Evolutionary conservation across 1,140 invertebrate species (phyloP), one percentile per base, ranked within the genome.

Genomic region (Scaptodrosophila lebanonensis): DNA sequence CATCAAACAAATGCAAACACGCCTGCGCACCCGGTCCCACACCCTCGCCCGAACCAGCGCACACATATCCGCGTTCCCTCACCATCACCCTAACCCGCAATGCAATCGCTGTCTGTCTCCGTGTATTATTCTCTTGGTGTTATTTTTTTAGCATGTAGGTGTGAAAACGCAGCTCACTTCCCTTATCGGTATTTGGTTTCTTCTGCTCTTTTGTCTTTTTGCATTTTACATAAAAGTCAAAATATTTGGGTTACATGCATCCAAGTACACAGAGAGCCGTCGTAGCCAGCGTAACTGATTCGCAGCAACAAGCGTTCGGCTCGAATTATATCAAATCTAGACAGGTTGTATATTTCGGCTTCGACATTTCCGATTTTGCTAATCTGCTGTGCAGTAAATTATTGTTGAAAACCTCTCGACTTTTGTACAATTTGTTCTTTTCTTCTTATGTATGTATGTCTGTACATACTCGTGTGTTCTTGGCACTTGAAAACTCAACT

Each of bases 111-210:
- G 5, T 35, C 18, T 15, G 17, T 22, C 35, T 49, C 17, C 44
- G 49, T 15, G 17, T 59, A 44, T 49, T 40, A 49, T 53, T 52
- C 12, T 12, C 20, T 36, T 29, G 44, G 43, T 59, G 16, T 8
- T 39, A 13, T 42, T 22, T 51, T 67, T 65, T 65, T 65, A 65
- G 62, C 62, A 39, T 54, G 57, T 65, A 65, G 57, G 62, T 65
- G 62, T 61, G 57, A 65, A 65, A 65, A 65, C 49, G 49, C 32
- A 61, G 56, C 48, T 29, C 49, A 65, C 62, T 65, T 65, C 62
- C 62, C 61, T 65, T 65, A 65, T 65, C 62, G 36, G 30, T 16
- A 25, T 35, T 17, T 20, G 30, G 20, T 11, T 18, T 32, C 18
- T 18, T 59, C 27, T 12, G 17, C 40, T 53, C 11, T 66, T 66